Base-by-base conservation (phyloP, 2,888 invertebrate genomes). In the Keiferia lycopersicella region DNA sequence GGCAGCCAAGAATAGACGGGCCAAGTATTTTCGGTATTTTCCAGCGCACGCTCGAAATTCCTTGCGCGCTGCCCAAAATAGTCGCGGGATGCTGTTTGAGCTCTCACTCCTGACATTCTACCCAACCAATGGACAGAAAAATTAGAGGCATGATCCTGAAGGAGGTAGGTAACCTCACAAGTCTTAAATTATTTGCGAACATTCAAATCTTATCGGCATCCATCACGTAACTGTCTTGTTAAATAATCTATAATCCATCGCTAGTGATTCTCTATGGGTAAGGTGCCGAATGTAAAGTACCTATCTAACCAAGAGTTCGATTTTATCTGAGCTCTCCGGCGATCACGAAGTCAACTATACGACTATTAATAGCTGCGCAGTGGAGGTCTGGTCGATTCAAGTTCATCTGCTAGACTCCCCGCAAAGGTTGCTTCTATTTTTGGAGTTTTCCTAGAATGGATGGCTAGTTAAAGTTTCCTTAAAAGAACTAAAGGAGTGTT, bases 11-110 rank as follows among this genome's bases (percentile, higher is more conserved):
- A 89, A 91, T 91, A 91, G 84, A 80, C 74, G 75, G 72, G 81
- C 81, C 22, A 81, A 80, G 82, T 84, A 81, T 53, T 53, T 53
- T 56, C 30, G 81, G 81, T 82, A 82, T 87, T 82, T 86, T 90
- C 88, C 90, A 89, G 88, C 82, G 81, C 83, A 77, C 86, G 87
- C 81, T 81, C 85, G 84, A 84, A 86, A 90, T 90, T 84, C 87
- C 84, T 56, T 79, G 80, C 82, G 77, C 80, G 83, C 80, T 79
- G 79, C 84, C 86, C 75, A 85, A 91, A 91, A 91, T 90, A 90
- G 87, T 80, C 80, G 67, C 71, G 79, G 68, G 75, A 74, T 76
- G 74, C 68, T 69, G 69, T 66, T 75, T 30, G 30, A 16, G 56
- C 26, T 70, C 75, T 76, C 14, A 20, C 22, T 20, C 69, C 76